Evolutionary conservation across 2,113 vertebrate species (phyloP), one percentile per base, ranked within the genome.

Genomic region (Pelodiscus sinensis): DNA sequence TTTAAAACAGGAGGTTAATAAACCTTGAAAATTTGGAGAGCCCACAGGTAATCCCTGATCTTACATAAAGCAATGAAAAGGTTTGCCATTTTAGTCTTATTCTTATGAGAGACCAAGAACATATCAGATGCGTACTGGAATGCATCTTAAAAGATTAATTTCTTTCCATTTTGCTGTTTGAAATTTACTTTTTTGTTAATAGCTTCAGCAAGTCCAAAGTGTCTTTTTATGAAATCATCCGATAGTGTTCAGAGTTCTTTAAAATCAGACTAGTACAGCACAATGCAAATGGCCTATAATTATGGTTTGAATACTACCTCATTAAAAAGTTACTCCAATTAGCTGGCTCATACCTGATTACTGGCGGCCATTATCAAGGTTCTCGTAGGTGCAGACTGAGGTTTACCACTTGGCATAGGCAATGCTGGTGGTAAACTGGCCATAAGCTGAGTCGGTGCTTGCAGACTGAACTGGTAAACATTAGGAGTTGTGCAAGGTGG

Each of bases 391-490:
- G 98, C 85, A 97, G 97, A 93, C 97, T 98, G 98, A 79, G 97
- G 97, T 96, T 99, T 99, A 97, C 98, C 97, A 35, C 97, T 96
- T 86, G 97, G 97, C 95, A 99, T 92, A 75, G 97, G 98, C 98
- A 99, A 96, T 94, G 98, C 96, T 3, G 98, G 96, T 1, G 98
- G 98, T 92, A 99, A 94, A 95, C 97, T 93, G 95, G 98, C 97
- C 93, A 99, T 94, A 95, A 98, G 97, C 38, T 97, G 97, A 6
- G 98, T 92, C 15, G 98, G 97, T 57, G 98, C 96, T 92, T 98
- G 99, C 52, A 99, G 90, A 68, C 98, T 98, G 97, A 98, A 99
- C 55, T 98, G 98, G 87, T 98, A 98, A 95, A 99, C 96, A 77
- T 97, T 96, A 77, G 98, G 98, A 9, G 98, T 97, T 31, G 97